Conservation (phyloP, 2,888 invertebrate species). For the Pecten maximus region DNA sequence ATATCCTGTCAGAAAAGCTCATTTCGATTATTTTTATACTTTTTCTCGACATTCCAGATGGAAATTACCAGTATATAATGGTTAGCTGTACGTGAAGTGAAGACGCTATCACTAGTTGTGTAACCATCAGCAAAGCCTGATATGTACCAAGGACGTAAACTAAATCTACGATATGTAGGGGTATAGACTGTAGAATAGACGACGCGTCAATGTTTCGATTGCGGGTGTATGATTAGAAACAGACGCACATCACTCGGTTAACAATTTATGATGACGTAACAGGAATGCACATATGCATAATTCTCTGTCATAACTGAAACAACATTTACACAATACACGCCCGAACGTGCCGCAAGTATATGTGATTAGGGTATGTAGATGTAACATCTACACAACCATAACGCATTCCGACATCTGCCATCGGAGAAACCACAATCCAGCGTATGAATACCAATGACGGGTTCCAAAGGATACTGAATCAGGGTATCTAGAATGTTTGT, state of each 20-base stretch:
- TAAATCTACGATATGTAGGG: not conserved
- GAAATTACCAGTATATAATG: too few relatives aligned
- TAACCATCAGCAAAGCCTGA: not conserved
- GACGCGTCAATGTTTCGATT: constrained; percentile 7
- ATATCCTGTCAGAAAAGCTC: too few relatives aligned
- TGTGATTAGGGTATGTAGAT: not conserved
- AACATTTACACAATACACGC: not conserved
- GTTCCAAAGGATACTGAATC: not conserved
- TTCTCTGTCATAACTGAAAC: constrained; percentile 12
- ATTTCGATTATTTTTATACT: too few relatives aligned
- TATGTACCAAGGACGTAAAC: not conserved
- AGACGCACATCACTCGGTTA: not conserved
- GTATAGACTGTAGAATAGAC: not conserved
- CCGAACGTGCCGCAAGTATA: not conserved
- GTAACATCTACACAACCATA: not conserved
- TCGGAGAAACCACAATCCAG: not conserved
- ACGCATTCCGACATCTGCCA: constrained; percentile 29
- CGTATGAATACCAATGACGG: not conserved
- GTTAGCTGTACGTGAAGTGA: too few relatives aligned
- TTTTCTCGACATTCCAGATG: too few relatives aligned
- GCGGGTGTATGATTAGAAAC: not conserved
- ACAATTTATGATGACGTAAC: constrained; percentile 27
- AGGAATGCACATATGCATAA: constrained; percentile 19
- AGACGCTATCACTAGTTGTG: not conserved
- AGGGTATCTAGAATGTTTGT: not conserved